Base-by-base conservation (phyloP, 2,113 vertebrate species). In the Caloenas nicobarica region DNA sequence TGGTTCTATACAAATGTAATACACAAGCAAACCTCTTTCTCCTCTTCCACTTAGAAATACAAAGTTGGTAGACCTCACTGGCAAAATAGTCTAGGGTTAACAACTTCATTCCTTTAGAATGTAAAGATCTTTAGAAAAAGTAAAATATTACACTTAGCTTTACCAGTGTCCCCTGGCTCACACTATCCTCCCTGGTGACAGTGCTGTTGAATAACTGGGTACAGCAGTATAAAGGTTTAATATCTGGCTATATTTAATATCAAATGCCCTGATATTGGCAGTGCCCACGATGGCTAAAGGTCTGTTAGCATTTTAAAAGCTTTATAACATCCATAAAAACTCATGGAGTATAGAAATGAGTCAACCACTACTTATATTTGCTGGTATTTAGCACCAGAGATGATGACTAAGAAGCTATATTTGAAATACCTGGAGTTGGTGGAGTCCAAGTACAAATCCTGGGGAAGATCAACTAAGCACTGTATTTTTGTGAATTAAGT, bases 351-450 rank as follows among this genome's bases (percentile, higher is more conserved):
- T 17, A 83, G 77, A 88, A 95, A 89, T 95, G 96, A 96, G 92
- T 96, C 95, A 97, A 91, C 78, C 46, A 91, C 81, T 89, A 79
- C 94, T 94, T 94, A 76, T 95, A 95, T 96, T 93, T 94, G 91
- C 61, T 91, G 82, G 92, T 89, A 91, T 94, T 95, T 94, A 96
- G 76, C 74, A 64, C 48, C 42, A 86, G 72, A 81, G 91, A 92
- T 87, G 93, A 92, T 95, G 94, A 95, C 91, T 95, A 96, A 95
- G 85, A 95, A 89, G 81, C 94, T 95, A 91, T 88, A 92, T 95
- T 93, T 95, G 91, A 93, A 93, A 89, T 79, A 93, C 84, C 84
- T 91, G 92, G 86, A 95, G 80, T 40, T 93, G 93, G 91, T 93
- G 86, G 74, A 94, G 88, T 64, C 33, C 76, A 95, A 88, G 65